These are phyloP conservation scores for Sinonovacula constricta DNA, from an alignment of 1,140 invertebrate species.

Conservation along the genomic window DNA sequence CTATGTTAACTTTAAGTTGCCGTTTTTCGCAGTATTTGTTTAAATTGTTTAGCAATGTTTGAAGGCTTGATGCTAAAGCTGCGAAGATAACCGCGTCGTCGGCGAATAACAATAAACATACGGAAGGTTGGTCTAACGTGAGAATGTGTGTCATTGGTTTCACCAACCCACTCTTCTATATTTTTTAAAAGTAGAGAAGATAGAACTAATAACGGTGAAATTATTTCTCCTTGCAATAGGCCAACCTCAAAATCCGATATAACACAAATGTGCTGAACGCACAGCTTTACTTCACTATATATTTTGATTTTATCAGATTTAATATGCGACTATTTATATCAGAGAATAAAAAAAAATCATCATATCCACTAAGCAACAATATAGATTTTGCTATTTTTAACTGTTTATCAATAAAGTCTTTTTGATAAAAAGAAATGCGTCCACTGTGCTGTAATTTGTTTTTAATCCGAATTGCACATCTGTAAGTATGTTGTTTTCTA, in stretches of 20 bases:
- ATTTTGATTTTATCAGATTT: slow-evolving; percentile 2
- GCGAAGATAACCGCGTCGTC: slow-evolving; percentile 47
- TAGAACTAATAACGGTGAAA: not conserved
- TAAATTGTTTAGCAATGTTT: slow-evolving; percentile 26
- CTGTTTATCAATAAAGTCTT: slow-evolving; percentile 23
- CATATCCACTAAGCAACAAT: slow-evolving; percentile 10
- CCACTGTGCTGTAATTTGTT: slow-evolving; percentile 8
- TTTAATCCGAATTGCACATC: slow-evolving; percentile 30
- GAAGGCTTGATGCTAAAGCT: slow-evolving; percentile 12
- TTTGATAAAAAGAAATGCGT: slow-evolving; percentile 29
- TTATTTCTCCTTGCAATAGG: slow-evolving; percentile 34
- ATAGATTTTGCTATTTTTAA: not conserved
- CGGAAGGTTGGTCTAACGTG: not conserved
- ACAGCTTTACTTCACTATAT: not conserved
- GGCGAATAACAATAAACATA: slow-evolving; percentile 42
- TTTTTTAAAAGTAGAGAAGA: no score
- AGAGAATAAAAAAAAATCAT: not conserved
- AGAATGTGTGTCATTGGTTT: no score
- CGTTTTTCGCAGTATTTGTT: slow-evolving; percentile 29
- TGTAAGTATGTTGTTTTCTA: slow-evolving; percentile 14
- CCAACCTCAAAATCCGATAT: slow-evolving; percentile 17
- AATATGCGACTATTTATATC: slow-evolving; percentile 1
- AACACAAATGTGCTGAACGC: slow-evolving; percentile 1
- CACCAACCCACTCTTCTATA: no score
- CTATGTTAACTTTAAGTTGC: slow-evolving; percentile 45